A percentile compares a stretch with the other conserved stretches of the same genome.
These are phyloP conservation scores for Lepeophtheirus nordmannii DNA, from an alignment of 2,888 invertebrate genomes.

Conservation along the genomic window DNA sequence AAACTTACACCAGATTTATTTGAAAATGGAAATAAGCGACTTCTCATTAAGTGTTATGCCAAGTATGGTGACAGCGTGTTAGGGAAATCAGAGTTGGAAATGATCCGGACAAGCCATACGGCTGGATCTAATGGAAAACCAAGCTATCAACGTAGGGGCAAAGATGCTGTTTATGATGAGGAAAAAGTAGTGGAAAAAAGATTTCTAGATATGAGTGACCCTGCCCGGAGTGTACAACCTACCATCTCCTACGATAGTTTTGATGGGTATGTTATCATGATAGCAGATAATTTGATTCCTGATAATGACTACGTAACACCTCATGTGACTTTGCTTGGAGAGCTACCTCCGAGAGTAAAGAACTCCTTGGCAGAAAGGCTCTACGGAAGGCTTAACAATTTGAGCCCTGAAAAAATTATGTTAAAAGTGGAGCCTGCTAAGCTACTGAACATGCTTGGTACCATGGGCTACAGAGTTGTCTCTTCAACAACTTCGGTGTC, in stretches of 20 bases:
- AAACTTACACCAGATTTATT: too few species aligned
- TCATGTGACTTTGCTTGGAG: too few species aligned
- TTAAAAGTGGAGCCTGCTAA: constrained; percentile 10
- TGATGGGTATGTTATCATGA: constrained; percentile 9
- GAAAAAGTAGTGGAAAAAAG: not conserved
- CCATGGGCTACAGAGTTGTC: constrained; percentile 12
- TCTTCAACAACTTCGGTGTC: constrained; percentile 28
- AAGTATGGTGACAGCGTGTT: too few species aligned
- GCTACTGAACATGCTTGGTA: constrained; percentile 6
- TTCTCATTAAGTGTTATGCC: too few species aligned
- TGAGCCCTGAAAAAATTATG: not conserved
- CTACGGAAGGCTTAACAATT: too few species aligned
- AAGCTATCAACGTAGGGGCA: not conserved
- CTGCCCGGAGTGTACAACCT: constrained; percentile 4
- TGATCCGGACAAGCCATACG: too few species aligned
- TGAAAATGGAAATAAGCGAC: too few species aligned
- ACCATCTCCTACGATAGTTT: constrained; percentile 12
- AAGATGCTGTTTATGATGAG: not conserved
- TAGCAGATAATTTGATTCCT: constrained; percentile 1
- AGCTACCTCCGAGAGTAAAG: too few species aligned
- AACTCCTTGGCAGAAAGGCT: too few species aligned
- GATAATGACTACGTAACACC: not conserved
- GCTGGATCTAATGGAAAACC: too few species aligned
- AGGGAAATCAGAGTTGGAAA: too few species aligned
- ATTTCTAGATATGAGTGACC: constrained; percentile 10